These are phyloP conservation scores for Neotoxoptera formosana DNA, from an alignment of 1,140 invertebrate genomes.

Conservation along the genomic window DNA sequence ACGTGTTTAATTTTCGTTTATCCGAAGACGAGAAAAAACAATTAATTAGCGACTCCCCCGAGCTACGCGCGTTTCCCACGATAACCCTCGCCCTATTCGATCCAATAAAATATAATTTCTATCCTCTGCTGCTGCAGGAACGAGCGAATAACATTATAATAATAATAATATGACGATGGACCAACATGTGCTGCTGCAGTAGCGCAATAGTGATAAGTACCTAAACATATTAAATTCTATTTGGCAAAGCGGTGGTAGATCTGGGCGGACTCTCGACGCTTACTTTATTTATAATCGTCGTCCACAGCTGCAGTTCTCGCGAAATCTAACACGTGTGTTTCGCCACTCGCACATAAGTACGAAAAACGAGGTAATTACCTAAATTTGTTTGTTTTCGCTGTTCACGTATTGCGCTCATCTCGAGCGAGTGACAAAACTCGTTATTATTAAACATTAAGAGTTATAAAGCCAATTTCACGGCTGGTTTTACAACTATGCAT, in stretches of 20 bases:
- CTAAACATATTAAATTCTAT: no score
- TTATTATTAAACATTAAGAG: no score
- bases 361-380: background rate
- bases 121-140: background rate
- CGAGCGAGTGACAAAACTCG: no score
- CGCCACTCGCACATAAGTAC: background rate
- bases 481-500: background rate
- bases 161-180: no score
- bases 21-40: background rate
- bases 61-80: background rate
- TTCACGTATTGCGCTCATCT: no score
- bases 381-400: no score
- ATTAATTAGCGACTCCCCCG: constrained; percentile 22
- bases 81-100: background rate
- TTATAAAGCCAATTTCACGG: background rate
- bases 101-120: background rate
- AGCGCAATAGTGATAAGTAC: background rate
- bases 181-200: background rate
- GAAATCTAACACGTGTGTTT: background rate
- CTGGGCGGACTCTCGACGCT: background rate
- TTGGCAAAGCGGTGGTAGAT: background rate
- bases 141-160: background rate
- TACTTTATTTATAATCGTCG: background rate
- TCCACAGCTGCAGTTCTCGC: background rate
- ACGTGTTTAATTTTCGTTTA: constrained; percentile 29